These are phyloP conservation scores for Adelosebastes latens DNA, from an alignment of 2,797 vertebrate species.

Conservation along the genomic window DNA sequence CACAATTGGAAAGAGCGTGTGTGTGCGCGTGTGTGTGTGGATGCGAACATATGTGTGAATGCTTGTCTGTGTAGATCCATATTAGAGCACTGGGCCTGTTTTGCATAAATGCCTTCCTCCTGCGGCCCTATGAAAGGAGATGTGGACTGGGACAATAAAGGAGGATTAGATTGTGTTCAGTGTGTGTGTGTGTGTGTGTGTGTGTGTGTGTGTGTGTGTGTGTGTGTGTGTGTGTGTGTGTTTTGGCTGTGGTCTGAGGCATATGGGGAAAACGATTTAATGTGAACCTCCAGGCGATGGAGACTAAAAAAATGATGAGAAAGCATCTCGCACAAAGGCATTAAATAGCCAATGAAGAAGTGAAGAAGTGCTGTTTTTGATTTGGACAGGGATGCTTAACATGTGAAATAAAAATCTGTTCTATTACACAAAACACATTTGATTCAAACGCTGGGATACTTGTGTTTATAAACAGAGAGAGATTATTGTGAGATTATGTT, in stretches of 20 bases:
- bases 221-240: conserved; percentile 24
- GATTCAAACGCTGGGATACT: conserved; percentile 14
- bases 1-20: neutral
- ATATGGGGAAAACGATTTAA: conserved; percentile 61
- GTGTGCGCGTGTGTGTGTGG: neutral
- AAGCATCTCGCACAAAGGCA: conserved; percentile 57
- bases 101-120: conserved; percentile 62
- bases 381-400: conserved; percentile 22
- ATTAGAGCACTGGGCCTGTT: conserved; percentile 41
- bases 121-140: conserved; percentile 54
- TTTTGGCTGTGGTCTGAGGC: conserved; percentile 45
- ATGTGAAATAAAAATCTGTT: conserved; percentile 25
- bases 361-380: conserved; percentile 44
- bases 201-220: conserved; percentile 17
- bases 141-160: conserved; percentile 65
- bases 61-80: conserved; percentile 20
- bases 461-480: conserved; percentile 50
- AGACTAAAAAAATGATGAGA: conserved; percentile 66
- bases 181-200: conserved; percentile 11
- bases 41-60: conserved; percentile 5
- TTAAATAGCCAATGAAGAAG: conserved; percentile 47
- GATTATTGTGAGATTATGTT: conserved; percentile 63
- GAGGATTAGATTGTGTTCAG: conserved; percentile 66
- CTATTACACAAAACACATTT: neutral
- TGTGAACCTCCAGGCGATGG: conserved; percentile 51